Evolutionary conservation across 2,113 vertebrate genomes (phyloP), one percentile per base, ranked within the genome.

Genomic region (Procavia capensis): DNA sequence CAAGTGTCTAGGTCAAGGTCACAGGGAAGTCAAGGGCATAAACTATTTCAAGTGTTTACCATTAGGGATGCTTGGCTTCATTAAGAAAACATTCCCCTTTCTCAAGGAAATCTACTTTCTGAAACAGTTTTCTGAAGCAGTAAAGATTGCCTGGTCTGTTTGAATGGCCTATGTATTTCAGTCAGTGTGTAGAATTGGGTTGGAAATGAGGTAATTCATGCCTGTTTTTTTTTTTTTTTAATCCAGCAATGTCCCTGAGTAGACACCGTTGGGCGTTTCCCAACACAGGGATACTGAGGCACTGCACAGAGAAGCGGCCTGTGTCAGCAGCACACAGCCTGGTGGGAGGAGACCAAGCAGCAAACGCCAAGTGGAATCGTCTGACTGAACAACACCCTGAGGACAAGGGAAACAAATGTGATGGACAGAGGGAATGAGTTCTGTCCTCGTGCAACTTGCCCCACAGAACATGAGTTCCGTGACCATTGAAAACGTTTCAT

Each of bases 11-110:
- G 4, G 66, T 70, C 47, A 76, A 85, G 81, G 45, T 39, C 39
- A 24, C n/a, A 61, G 24, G 29, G 31, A 87, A 80, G n/a, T 92
- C 88, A 89, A 95, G 79, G 57, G 50, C 75, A 92, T 27, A 85
- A 88, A 90, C 5, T 27, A 81, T 59, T 41, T 54, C 13, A 27
- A 83, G 68, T 61, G 57, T 89, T 95, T 63, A 36, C 68, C 47
- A 31, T 79, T 31, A 61, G 36, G n/a, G 88, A 85, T 80, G 27
- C 20, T 25, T 89, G 79, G 72, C n/a, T 29, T 92, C 29, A 2
- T 13, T 13, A 57, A 75, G 57, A 87, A 29, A 66, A 9, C 24
- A 6, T 31, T 75, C 78, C 86, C 82, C 36, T 83, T 82, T 83
- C 54, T 93, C 34, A 31, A 39, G 59, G 59, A 88, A 91, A n/a